These are phyloP conservation scores for Caenorhabditis japonica DNA, from an alignment of 2,888 invertebrate species.

Conservation along the genomic window DNA sequence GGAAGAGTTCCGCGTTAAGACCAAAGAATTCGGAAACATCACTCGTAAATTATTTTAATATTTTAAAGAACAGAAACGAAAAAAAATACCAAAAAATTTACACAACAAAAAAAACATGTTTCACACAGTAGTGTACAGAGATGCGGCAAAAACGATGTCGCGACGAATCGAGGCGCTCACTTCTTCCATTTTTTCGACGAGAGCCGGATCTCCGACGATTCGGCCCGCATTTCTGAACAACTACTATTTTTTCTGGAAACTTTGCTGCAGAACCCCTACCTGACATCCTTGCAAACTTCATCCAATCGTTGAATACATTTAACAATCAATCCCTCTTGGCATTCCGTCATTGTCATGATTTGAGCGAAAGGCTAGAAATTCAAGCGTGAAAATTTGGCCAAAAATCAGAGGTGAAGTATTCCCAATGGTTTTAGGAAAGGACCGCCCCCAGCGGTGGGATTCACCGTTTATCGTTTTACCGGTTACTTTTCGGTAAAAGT, in stretches of 20 bases:
- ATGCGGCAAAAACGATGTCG: slow-evolving; percentile 97
- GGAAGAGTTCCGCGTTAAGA: too few relatives aligned
- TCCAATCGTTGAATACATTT: slow-evolving; percentile 95
- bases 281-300: slow-evolving; percentile 90
- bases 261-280: slow-evolving; percentile 78
- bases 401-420: too few relatives aligned
- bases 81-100: too few relatives aligned
- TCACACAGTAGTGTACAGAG: slow-evolving; percentile 85
- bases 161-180: slow-evolving; percentile 89
- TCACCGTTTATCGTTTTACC: too few relatives aligned
- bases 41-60: too few relatives aligned
- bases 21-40: too few relatives aligned
- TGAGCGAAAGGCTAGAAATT: slow-evolving; percentile 87
- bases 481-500: too few relatives aligned
- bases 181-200: slow-evolving; percentile 94
- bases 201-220: slow-evolving; percentile 91
- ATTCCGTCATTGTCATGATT: slow-evolving; percentile 91
- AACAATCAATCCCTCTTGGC: slow-evolving; percentile 97
- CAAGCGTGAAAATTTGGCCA: too few relatives aligned
- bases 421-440: too few relatives aligned
- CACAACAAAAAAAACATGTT: too few relatives aligned
- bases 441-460: too few relatives aligned
- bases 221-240: slow-evolving; percentile 86
- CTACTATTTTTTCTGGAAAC: neutral
- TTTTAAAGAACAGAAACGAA: too few relatives aligned